These are phyloP conservation scores for Abscondita cerata DNA, from an alignment of 2,888 invertebrate species.

Conservation along the genomic window DNA sequence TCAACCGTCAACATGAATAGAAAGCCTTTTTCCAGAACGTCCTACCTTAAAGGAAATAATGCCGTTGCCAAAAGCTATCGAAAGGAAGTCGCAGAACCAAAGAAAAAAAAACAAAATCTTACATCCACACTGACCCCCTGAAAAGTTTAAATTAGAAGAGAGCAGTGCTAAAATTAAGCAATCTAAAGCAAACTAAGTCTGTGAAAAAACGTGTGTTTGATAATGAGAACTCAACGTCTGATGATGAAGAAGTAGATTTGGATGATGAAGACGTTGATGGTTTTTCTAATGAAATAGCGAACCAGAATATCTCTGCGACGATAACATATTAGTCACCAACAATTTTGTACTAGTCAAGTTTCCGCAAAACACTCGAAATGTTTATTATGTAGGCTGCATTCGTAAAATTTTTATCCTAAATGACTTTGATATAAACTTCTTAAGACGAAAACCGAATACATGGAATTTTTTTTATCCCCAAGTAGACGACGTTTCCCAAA, in stretches of 20 bases:
- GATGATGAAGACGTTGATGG: not conserved
- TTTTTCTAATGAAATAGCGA: not conserved
- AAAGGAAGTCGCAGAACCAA: not conserved
- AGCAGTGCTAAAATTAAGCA: not conserved
- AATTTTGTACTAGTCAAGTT: not conserved
- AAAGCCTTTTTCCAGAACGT: no score
- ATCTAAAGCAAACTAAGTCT: no score
- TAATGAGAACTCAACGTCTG: no score
- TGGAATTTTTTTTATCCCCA: no score
- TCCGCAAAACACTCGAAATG: not conserved
- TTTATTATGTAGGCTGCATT: not conserved
- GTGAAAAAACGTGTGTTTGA: no score
- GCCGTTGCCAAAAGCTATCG: not conserved
- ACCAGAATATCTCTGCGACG: not conserved
- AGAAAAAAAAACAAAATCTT: not conserved
- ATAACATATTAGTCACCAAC: not conserved
- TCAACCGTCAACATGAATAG: no score
- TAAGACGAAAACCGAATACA: no score
- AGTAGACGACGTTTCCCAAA: no score
- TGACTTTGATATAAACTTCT: no score
- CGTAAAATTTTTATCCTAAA: no score
- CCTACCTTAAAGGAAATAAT: no score
- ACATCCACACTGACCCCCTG: not conserved
- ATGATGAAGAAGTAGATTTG: not conserved
- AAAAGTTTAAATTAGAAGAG: not conserved